Evolutionary conservation across 2,888 invertebrate species (phyloP).

Genomic region (Cephus nigrinus): DNA sequence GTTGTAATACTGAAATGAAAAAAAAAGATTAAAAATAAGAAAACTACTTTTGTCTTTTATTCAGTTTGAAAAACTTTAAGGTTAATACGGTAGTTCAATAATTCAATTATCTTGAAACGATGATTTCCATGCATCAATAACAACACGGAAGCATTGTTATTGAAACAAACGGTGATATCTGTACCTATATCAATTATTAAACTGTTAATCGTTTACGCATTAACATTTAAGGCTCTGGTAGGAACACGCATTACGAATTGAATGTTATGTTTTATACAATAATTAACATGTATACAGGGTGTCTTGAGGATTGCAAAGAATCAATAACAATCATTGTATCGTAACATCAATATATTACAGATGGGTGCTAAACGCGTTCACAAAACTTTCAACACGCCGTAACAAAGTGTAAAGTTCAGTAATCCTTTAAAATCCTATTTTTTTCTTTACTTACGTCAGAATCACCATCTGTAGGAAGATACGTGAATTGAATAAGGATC

Average conservation of each 20-base stretch:
- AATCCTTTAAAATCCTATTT: neutral
- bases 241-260: slow-evolving; percentile 26
- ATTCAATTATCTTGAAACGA: neutral
- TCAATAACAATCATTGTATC: neutral
- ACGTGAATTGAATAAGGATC: neutral
- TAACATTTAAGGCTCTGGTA: slow-evolving; percentile 34
- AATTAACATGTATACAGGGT: slow-evolving; percentile 2
- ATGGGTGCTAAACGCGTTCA: neutral
- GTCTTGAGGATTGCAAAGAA: slow-evolving; percentile 1
- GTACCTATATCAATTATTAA: slow-evolving; percentile 16
- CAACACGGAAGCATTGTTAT: neutral
- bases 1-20: slow-evolving; percentile 21
- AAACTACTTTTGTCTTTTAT: slow-evolving; percentile 1
- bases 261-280: neutral
- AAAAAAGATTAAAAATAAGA: slow-evolving; percentile 19
- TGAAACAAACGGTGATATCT: neutral
- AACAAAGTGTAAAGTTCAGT: neutral
- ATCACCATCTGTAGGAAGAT: neutral
- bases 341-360: neutral
- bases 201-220: slow-evolving; percentile 27
- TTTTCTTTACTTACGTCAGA: neutral
- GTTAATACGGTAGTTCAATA: neutral
- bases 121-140: neutral
- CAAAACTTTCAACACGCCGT: neutral
- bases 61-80: neutral